Evolutionary conservation across 1,140 invertebrate genomes (phyloP), one percentile per base, ranked within the genome.

Genomic region (Drosophila gunungcola): DNA sequence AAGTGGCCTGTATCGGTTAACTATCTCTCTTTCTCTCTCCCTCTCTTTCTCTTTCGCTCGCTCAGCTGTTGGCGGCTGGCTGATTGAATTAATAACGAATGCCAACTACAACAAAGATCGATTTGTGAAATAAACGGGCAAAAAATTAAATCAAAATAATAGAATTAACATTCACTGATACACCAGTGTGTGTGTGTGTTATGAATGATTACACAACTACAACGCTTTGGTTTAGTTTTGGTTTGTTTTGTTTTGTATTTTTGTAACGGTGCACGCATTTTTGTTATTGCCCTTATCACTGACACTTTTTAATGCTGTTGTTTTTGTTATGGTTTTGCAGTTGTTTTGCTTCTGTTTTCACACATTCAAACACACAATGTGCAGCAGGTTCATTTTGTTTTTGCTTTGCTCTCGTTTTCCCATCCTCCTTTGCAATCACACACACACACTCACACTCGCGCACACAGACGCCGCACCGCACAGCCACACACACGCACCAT

Each of bases 81-180:
- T 89, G 83, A 88, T 88, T 88, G 76, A 88, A 88, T 88, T 88
- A 88, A 88, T 88, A 88, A 82, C 83, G 83, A 82, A 88, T 86
- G 83, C 84, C 83, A 89, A 88, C 83, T 88, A 88, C 84, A 89
- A 27, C 79, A 88, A n/a, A 52, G 78, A 89, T 88, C 83, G 83
- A 88, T 86, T 86, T 76, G 64, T 32, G 29, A 32, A 68, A 52
- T 57, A 67, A 65, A 65, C 32, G 42, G 16, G 48, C 61, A 65
- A 49, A 68, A 65, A 65, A 65, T 68, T 60, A 62, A 81, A 83
- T 79, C 60, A 76, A 81, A 81, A 58, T 81, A 81, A 81, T 81
- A 83, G 80, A 83, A 83, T 83, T 78, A 78, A 54, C 60, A 74
- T 73, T 74, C 13, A 43, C 38, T 48, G 48, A 56, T 34, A 32